A percentile compares a stretch with the other conserved stretches of the same genome.
Evolutionary conservation across 1,140 invertebrate genomes (phyloP).

Genomic region (Pomacea maculata): DNA sequence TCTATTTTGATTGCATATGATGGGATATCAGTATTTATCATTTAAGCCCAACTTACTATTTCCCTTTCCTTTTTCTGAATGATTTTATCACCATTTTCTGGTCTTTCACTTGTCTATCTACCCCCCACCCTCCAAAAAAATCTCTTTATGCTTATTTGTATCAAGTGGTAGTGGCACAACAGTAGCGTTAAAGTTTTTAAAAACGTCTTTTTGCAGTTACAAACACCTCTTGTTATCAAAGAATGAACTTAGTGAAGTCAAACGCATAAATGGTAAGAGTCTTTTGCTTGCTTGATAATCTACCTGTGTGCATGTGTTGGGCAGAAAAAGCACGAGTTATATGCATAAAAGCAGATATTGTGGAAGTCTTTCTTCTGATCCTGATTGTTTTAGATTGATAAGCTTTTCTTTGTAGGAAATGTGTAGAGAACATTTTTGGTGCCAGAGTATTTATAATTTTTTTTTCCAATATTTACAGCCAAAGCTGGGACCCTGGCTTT

Average conservation of each 20-base stretch:
- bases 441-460: conserved; percentile 2
- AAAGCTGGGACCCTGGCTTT: conserved; percentile 58
- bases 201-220: conserved; percentile 51
- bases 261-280: conserved; percentile 62
- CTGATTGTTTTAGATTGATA: background rate
- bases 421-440: conserved; percentile 1
- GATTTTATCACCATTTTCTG: no score
- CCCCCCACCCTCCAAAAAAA: no score
- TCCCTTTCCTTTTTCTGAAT: no score
- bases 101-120: no score
- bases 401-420: background rate
- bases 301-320: no score
- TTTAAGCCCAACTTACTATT: no score
- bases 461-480: conserved; percentile 42
- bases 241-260: conserved; percentile 65
- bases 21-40: no score
- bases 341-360: background rate
- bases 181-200: background rate
- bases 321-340: background rate
- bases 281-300: no score
- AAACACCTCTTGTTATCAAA: conserved; percentile 66
- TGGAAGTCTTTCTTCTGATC: background rate
- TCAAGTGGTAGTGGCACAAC: background rate
- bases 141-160: background rate
- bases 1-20: background rate